Percentiles rank a stretch among this genome's conserved stretches.
Conservation (phyloP, 1,140 invertebrate species). For the Phenacoccus solenopsis region DNA sequence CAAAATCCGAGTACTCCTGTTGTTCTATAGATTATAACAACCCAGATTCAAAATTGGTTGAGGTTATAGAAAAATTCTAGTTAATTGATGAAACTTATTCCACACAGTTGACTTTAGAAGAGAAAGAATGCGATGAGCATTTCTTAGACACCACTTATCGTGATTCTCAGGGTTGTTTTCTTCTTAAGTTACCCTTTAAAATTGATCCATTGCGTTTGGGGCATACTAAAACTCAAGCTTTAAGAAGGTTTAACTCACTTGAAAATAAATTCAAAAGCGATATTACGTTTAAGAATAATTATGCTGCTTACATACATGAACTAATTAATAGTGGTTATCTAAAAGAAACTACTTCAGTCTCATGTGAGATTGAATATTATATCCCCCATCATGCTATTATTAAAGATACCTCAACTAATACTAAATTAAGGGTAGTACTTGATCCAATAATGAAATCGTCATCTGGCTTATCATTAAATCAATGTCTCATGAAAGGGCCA, state of each 20-base stretch:
- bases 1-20: background rate
- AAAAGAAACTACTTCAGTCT: background rate
- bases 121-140: background rate
- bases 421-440: constrained; percentile 19
- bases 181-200: background rate
- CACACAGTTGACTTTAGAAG: background rate
- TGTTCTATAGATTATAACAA: background rate
- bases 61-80: background rate
- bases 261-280: background rate
- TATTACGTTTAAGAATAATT: background rate
- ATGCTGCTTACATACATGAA: background rate
- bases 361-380: constrained; percentile 8
- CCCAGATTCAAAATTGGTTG: too few species aligned
- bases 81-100: background rate
- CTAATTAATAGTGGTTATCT: background rate
- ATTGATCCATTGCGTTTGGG: background rate
- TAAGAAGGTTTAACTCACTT: background rate
- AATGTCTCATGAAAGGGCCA: background rate
- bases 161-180: background rate
- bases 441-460: background rate
- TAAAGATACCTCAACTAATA: constrained; percentile 18
- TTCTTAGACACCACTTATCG: background rate
- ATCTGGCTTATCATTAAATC: too few species aligned
- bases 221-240: background rate
- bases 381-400: constrained; percentile 22